phyloP scores from a whole-genome alignment of 2,888 invertebrate genomes.

The Pseudococcus jackbeardsleyi region DNA sequence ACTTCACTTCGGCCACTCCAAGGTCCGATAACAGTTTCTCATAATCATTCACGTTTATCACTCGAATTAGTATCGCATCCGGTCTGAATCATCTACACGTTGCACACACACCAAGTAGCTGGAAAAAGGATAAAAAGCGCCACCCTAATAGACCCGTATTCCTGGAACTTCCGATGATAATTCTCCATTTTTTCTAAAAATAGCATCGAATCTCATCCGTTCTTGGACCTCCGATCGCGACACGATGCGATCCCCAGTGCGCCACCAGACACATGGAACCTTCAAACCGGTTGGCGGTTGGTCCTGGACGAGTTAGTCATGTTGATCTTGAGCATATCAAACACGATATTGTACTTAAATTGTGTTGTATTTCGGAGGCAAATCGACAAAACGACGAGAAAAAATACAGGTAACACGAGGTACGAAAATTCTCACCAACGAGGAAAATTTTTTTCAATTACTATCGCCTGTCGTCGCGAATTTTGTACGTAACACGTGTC shows the following conservation, averaged over 20 bases:
- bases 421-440: not conserved
- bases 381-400: too few species aligned
- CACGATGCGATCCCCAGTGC: not conserved
- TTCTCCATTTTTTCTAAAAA: not conserved
- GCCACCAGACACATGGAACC: not conserved
- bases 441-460: not conserved
- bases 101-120: not conserved
- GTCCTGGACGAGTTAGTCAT: not conserved
- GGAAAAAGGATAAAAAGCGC: not conserved
- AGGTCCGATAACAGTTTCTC: constrained; percentile 1
- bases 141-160: constrained; percentile 11
- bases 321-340: not conserved
- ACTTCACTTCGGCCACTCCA: not conserved
- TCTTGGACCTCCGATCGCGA: not conserved
- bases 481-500: constrained; percentile 11
- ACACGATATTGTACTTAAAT: not conserved
- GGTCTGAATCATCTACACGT: constrained; percentile 12
- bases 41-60: not conserved
- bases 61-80: not conserved
- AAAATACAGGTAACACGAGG: too few species aligned
- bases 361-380: too few species aligned
- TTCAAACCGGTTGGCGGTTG: not conserved
- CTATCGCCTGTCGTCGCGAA: not conserved
- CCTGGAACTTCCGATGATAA: constrained; percentile 23
- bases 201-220: not conserved